Evolutionary conservation across 2,113 vertebrate species (phyloP).

Genomic region (Kobus ellipsiprymnus): DNA sequence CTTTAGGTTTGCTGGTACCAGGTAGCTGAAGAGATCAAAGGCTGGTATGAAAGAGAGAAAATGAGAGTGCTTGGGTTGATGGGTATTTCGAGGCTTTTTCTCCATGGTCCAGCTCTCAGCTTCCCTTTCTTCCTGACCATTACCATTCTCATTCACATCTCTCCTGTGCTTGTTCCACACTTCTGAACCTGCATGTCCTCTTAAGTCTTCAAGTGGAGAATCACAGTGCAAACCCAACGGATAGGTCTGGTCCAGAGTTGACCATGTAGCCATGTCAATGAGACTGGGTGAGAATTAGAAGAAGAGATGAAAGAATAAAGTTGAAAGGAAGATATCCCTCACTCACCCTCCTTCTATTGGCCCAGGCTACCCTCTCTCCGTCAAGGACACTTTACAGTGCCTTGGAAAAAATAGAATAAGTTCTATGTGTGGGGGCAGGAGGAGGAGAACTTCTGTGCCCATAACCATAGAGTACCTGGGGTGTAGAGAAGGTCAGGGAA

Average conservation of each 20-base stretch:
- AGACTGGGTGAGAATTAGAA: not conserved
- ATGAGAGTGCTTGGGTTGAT: no score
- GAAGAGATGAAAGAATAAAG: not conserved
- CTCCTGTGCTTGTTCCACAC: not conserved
- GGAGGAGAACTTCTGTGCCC: not conserved
- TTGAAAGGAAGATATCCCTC: not conserved
- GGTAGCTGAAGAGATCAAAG: not conserved
- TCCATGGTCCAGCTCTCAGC: not conserved
- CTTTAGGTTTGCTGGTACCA: not conserved
- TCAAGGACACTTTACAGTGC: not conserved
- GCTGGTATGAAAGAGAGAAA: not conserved
- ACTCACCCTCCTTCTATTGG: not conserved
- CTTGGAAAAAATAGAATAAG: not conserved
- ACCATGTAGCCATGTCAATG: no score
- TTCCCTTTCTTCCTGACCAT: not conserved
- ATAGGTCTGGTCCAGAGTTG: not conserved
- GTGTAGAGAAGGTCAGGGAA: no score
- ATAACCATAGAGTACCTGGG: not conserved
- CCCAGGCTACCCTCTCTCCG: not conserved
- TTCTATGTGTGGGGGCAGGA: not conserved
- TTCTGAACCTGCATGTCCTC: not conserved
- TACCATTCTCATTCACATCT: not conserved
- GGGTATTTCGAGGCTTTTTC: no score
- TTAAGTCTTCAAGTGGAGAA: not conserved
- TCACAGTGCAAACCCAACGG: not conserved